Percentiles rank a stretch among this genome's conserved stretches.
These are phyloP conservation scores for Sialia sialis DNA, from an alignment of 2,113 vertebrate genomes.

Conservation along the genomic window DNA sequence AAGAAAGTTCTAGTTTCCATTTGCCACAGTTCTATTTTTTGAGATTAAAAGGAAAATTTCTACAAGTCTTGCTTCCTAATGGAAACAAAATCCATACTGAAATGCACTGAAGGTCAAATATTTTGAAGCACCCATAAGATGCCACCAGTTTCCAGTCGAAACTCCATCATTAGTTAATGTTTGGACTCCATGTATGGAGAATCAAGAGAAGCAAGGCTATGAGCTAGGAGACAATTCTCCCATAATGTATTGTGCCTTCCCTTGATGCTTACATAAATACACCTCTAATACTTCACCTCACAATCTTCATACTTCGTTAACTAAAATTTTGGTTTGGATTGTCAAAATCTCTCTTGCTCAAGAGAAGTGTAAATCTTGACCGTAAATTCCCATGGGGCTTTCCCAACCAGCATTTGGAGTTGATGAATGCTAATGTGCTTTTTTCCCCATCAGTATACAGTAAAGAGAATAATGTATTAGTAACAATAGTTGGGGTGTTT, in stretches of 20 bases:
- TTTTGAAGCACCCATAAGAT: neutral
- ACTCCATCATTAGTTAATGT: neutral
- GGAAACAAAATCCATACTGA: neutral
- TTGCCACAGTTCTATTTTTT: conserved; percentile 19
- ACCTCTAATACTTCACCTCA: neutral
- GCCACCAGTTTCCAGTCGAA: neutral
- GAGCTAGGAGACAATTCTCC: neutral
- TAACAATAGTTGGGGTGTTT: conserved; percentile 25
- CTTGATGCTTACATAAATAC: neutral
- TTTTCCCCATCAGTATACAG: conserved; percentile 12
- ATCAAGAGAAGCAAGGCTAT: neutral
- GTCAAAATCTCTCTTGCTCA: conserved; percentile 29
- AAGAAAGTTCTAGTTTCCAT: neutral
- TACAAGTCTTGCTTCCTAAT: neutral
- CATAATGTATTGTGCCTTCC: neutral
- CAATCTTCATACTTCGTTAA: neutral
- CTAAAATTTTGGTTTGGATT: neutral
- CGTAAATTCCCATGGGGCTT: conserved; percentile 14
- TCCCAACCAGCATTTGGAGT: neutral
- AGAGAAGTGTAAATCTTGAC: conserved; percentile 51
- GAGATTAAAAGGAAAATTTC: conserved; percentile 3
- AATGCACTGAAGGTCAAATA: neutral
- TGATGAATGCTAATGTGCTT: conserved; percentile 56
- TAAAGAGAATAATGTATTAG: conserved; percentile 57
- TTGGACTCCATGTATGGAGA: neutral